These are phyloP conservation scores for Microhierax caerulescens DNA, from an alignment of 2,797 vertebrate species.

Conservation along the genomic window DNA sequence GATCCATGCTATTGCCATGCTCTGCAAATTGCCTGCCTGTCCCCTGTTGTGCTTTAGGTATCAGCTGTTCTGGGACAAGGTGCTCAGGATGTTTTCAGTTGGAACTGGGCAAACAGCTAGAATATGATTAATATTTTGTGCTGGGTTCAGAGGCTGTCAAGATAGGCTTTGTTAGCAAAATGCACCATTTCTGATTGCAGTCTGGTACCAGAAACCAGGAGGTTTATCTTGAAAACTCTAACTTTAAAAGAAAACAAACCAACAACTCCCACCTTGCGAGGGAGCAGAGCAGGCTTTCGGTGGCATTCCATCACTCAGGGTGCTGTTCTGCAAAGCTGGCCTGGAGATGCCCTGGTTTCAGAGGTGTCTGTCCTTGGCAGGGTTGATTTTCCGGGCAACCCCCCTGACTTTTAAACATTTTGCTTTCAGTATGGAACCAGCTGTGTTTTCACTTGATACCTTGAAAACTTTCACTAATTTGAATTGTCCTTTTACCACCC, in stretches of 20 bases:
- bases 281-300: not conserved
- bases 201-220: not conserved
- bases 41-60: not conserved
- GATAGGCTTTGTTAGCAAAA: not conserved
- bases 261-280: rapidly evolving
- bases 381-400: not conserved
- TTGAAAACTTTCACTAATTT: not conserved
- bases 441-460: not conserved
- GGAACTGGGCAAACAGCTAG: not conserved
- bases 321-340: not conserved
- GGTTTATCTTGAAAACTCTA: not conserved
- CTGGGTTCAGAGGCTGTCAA: not conserved
- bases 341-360: not conserved
- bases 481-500: not conserved
- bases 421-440: not conserved
- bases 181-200: not conserved
- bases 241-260: not conserved
- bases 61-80: not conserved
- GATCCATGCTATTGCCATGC: rapidly evolving
- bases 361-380: not conserved
- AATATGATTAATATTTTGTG: not conserved
- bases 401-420: not conserved
- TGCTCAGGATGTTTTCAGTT: not conserved
- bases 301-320: not conserved
- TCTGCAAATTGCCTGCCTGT: not conserved